Evolutionary conservation across 2,888 invertebrate species (phyloP).

Genomic region (Metallyticus violacea): DNA sequence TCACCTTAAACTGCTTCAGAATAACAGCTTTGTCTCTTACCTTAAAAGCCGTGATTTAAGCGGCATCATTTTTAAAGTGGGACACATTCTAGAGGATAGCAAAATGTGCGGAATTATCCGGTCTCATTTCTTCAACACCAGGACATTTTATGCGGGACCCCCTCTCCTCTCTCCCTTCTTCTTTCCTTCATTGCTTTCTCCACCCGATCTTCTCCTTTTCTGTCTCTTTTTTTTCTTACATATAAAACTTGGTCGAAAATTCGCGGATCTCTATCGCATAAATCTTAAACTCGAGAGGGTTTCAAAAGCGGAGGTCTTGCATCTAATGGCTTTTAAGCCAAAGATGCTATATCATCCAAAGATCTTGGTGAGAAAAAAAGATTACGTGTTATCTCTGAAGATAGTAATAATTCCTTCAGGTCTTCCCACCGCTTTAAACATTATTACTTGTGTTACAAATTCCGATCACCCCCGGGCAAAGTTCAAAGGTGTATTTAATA

Average conservation of each 20-base stretch:
- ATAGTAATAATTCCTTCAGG: background rate
- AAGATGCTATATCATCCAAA: background rate
- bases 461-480: background rate
- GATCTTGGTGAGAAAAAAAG: background rate
- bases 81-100: background rate
- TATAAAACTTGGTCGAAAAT: background rate
- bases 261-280: background rate
- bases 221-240: background rate
- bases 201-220: too few species aligned
- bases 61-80: background rate
- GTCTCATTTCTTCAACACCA: background rate
- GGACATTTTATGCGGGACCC: background rate
- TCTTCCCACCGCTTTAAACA: background rate
- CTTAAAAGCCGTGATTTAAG: background rate
- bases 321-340: slow-evolving; percentile 8
- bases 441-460: background rate
- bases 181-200: background rate
- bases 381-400: background rate
- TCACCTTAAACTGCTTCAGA: background rate
- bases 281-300: background rate
- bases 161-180: background rate
- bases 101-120: background rate
- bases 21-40: background rate
- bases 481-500: background rate
- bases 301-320: background rate